Evolutionary conservation across 2,888 invertebrate species (phyloP).

Genomic region (Eupithecia tripunctaria): DNA sequence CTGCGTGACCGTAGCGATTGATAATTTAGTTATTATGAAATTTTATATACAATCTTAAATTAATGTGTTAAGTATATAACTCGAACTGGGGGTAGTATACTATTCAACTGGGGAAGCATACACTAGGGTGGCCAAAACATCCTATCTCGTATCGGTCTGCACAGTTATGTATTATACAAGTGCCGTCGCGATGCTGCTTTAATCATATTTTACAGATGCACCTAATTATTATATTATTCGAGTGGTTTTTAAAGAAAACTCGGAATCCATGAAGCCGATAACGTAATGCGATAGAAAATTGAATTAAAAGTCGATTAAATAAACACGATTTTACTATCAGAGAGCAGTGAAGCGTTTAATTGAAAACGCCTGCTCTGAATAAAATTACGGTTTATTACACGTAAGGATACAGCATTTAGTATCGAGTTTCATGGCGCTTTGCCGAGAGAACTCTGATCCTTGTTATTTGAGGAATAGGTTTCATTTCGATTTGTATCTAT

Average conservation of each 20-base stretch:
- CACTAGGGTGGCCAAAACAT: no score
- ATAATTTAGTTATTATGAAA: not conserved
- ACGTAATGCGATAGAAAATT: not conserved
- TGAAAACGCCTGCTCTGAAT: slow-evolving; percentile 7
- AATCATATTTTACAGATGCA: not conserved
- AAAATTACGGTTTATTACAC: not conserved
- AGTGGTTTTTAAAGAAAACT: not conserved
- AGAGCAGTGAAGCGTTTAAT: not conserved
- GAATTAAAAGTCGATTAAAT: not conserved
- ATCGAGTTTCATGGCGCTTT: not conserved
- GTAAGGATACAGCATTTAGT: not conserved
- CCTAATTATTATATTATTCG: not conserved
- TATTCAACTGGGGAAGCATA: no score
- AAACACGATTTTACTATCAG: not conserved
- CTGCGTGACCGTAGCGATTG: not conserved
- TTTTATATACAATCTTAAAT: no score
- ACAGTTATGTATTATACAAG: no score
- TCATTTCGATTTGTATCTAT: no score
- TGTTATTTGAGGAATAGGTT: not conserved
- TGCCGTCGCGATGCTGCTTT: no score
- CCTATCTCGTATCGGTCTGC: no score
- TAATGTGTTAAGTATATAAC: no score
- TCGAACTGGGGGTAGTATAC: no score
- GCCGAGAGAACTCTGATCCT: not conserved
- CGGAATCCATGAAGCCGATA: not conserved